These are phyloP conservation scores for Mechanitis messenoides DNA, from an alignment of 2,888 invertebrate species.

Conservation along the genomic window DNA sequence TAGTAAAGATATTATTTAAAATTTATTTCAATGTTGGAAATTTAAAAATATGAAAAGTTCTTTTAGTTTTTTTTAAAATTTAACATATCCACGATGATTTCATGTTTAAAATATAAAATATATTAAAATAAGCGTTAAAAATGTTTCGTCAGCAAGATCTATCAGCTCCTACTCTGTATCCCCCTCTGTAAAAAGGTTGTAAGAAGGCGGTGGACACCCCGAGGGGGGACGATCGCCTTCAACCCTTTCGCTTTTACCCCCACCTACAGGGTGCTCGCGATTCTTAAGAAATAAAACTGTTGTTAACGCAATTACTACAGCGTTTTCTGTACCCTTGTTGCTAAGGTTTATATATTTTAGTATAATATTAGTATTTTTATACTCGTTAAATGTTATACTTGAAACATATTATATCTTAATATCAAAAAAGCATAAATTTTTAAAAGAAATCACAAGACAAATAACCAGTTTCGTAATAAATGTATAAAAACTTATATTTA, in stretches of 20 bases:
- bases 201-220: conserved; percentile 74
- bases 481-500: too few relatives aligned
- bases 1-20: too few relatives aligned
- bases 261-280: conserved; percentile 62
- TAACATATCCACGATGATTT: conserved; percentile 21
- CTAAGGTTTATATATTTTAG: neutral
- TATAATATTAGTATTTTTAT: neutral
- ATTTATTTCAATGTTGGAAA: conserved; percentile 3
- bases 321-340: conserved; percentile 4
- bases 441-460: too few relatives aligned
- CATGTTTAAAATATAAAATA: conserved; percentile 11
- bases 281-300: conserved; percentile 24
- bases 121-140: conserved; percentile 19
- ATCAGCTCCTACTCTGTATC: conserved; percentile 60
- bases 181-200: conserved; percentile 75
- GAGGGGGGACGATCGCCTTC: conserved; percentile 65
- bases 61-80: conserved; percentile 1
- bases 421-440: neutral
- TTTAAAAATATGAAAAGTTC: conserved; percentile 9
- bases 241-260: conserved; percentile 77
- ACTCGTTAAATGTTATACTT: neutral
- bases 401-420: neutral
- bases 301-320: conserved; percentile 11
- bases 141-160: conserved; percentile 43
- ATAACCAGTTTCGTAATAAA: too few relatives aligned